These are phyloP conservation scores for Drosophila trapezifrons DNA, from an alignment of 1,140 invertebrate genomes.

Conservation along the genomic window DNA sequence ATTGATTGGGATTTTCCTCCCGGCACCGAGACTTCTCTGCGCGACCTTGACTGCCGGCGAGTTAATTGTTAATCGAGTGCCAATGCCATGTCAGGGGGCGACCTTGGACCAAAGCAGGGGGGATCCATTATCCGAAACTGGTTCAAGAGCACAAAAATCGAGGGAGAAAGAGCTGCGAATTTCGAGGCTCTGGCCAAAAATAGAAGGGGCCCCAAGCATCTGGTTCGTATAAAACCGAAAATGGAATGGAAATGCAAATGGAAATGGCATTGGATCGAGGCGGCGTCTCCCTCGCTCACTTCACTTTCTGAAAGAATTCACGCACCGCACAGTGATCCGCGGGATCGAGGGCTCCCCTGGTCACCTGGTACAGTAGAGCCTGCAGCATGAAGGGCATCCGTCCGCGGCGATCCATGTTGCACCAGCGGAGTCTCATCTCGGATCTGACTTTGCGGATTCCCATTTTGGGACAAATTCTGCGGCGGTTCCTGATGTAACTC, in stretches of 20 bases:
- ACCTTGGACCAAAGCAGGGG: conserved; percentile 60
- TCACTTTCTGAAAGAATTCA: conserved; percentile 33
- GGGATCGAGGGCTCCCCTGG: conserved; percentile 47
- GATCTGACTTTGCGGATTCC: background rate
- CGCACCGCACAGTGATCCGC: conserved; percentile 52
- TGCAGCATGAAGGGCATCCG: conserved; percentile 62
- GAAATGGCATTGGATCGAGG: conserved; percentile 47
- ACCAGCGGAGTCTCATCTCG: conserved; percentile 16
- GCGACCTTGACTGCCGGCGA: conserved; percentile 38
- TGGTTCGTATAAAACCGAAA: conserved; percentile 67
- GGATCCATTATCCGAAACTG: conserved; percentile 60
- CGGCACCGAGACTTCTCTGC: conserved; percentile 4
- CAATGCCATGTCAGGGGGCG: conserved; percentile 53
- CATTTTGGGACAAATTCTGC: background rate
- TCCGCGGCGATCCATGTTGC: conserved; percentile 7
- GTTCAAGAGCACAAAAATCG: conserved; percentile 59
- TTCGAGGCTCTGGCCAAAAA: conserved; percentile 58
- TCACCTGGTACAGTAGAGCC: conserved; percentile 58
- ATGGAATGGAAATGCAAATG: conserved; percentile 12
- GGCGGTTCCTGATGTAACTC: conserved; percentile 10
- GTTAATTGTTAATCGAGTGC: conserved; percentile 51
- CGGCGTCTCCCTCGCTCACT: conserved; percentile 22
- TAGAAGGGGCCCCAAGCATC: conserved; percentile 59
- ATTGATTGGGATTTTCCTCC: conserved; percentile 56
- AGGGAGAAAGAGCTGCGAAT: conserved; percentile 40